Conservation (phyloP, 2,113 vertebrate genomes). For the Cololabis saira region DNA sequence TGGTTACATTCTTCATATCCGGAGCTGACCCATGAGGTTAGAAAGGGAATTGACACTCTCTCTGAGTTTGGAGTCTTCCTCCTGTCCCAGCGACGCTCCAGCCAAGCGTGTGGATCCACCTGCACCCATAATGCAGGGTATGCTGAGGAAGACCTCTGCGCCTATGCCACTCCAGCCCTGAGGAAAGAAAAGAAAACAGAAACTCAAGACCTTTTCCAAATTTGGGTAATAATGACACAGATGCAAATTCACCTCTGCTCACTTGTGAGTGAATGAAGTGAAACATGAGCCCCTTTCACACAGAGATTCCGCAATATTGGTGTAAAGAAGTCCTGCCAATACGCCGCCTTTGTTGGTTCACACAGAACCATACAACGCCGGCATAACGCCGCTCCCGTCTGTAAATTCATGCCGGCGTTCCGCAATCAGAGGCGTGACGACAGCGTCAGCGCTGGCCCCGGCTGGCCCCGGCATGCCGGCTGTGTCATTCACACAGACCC, state of each 20-base stretch:
- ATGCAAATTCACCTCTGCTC: background rate
- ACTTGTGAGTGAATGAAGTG: no score
- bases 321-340: no score
- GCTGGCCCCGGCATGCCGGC: no score
- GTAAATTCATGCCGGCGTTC: no score
- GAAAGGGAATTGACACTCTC: conserved; percentile 84
- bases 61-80: conserved; percentile 82
- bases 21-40: conserved; percentile 87
- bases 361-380: no score
- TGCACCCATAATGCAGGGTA: conserved; percentile 88
- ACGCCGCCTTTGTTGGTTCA: no score
- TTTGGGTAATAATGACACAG: background rate
- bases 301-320: no score
- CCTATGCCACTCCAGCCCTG: conserved; percentile 88
- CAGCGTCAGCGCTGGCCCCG: no score
- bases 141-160: conserved; percentile 92
- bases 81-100: conserved; percentile 76
- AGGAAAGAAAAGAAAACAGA: conserved; percentile 15
- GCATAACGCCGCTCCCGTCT: no score
- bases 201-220: background rate
- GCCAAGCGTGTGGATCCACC: conserved; percentile 84
- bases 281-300: no score
- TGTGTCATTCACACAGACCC: no score
- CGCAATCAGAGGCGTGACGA: no score
- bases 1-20: conserved; percentile 77